These are phyloP conservation scores for Lamproptera curius DNA, from an alignment of 2,888 invertebrate species.

Conservation along the genomic window DNA sequence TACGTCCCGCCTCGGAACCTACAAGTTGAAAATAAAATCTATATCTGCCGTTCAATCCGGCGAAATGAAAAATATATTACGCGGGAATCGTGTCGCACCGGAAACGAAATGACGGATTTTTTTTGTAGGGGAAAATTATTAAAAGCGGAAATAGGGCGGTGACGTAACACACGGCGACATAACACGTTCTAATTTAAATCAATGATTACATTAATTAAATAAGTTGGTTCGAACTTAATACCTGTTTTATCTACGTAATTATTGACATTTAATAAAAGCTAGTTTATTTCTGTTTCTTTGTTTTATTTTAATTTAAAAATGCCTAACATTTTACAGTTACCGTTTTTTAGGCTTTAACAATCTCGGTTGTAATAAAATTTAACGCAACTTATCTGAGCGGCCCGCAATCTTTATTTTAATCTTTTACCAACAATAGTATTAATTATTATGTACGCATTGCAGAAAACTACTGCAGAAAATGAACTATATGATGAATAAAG, in stretches of 20 bases:
- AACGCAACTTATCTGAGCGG: slow-evolving; percentile 24
- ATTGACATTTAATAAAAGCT: no score
- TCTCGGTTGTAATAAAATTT: no score
- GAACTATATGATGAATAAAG: slow-evolving; percentile 22
- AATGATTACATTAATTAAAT: no score
- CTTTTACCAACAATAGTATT: slow-evolving; percentile 29
- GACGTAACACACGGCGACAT: no score
- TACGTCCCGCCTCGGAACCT: slow-evolving; percentile 8
- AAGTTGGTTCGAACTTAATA: no score
- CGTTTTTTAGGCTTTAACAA: no score
- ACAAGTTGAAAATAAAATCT: slow-evolving; percentile 21
- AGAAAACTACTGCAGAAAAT: slow-evolving; percentile 24
- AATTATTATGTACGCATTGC: slow-evolving; percentile 29
- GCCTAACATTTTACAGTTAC: no score
- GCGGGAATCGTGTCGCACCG: slow-evolving; percentile 4
- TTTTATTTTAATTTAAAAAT: no score
- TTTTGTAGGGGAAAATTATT: not conserved
- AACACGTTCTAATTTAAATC: no score
- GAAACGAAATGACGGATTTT: slow-evolving; percentile 3
- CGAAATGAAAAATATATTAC: slow-evolving; percentile 7
- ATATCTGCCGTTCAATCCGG: slow-evolving; percentile 13
- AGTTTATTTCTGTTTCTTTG: no score
- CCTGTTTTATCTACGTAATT: no score
- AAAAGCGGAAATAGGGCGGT: no score
- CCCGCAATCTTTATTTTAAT: slow-evolving; percentile 27